phyloP scores from a whole-genome alignment of 2,797 vertebrate genomes.

The Steatocranus sp. region DNA sequence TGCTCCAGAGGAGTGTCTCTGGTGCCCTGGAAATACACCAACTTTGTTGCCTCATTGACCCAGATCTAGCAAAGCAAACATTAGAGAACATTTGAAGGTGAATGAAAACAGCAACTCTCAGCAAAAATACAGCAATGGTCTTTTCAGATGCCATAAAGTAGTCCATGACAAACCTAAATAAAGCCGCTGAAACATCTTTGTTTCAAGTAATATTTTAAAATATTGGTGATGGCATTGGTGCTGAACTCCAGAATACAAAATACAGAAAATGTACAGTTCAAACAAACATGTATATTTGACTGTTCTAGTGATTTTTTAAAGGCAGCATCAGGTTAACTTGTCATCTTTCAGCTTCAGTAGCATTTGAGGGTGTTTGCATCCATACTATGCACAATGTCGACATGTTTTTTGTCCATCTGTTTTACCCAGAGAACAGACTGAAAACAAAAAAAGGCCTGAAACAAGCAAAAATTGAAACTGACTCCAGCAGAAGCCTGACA shows the following conservation, averaged over 20 bases:
- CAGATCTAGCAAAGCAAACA: slow-evolving; percentile 77
- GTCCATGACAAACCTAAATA: not conserved
- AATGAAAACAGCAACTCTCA: not conserved
- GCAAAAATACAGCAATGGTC: not conserved
- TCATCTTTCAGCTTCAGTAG: not conserved
- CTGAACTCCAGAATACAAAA: not conserved
- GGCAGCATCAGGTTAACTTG: not conserved
- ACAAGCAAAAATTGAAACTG: not conserved
- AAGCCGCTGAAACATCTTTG: not conserved
- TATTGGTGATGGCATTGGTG: not conserved
- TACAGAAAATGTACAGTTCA: not conserved
- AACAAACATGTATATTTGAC: not conserved
- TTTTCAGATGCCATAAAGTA: not conserved
- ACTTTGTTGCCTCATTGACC: slow-evolving; percentile 84
- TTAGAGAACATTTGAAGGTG: not conserved
- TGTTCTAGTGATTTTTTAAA: not conserved
- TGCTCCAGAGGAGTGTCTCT: slow-evolving; percentile 90
- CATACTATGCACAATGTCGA: not conserved
- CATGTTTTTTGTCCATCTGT: not conserved
- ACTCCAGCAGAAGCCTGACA: not conserved
- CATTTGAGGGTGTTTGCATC: not conserved
- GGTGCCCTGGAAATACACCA: slow-evolving; percentile 91
- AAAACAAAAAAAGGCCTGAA: not conserved
- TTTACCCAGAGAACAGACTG: not conserved
- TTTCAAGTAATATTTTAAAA: not conserved